These are phyloP conservation scores for Cryptoprocta ferox DNA, from an alignment of 2,797 vertebrate species.

Conservation along the genomic window DNA sequence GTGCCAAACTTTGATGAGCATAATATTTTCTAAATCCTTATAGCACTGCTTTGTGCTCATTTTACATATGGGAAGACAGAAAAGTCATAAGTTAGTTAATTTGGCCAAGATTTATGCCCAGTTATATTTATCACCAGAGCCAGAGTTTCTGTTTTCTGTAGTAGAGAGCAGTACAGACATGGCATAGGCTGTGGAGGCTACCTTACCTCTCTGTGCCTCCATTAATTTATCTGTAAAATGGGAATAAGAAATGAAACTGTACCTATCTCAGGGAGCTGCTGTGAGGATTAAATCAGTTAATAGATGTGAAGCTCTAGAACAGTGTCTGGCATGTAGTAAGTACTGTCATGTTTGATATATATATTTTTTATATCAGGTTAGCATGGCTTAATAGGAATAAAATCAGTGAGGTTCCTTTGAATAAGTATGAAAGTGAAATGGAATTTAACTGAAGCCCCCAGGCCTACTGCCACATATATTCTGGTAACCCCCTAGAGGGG, in stretches of 20 bases:
- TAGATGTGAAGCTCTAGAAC: neutral
- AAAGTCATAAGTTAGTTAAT: conserved; percentile 12
- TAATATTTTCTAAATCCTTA: neutral
- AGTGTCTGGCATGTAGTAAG: neutral
- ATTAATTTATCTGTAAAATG: neutral
- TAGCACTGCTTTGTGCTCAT: neutral
- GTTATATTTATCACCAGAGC: neutral
- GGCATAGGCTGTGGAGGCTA: neutral
- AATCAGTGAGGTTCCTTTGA: neutral
- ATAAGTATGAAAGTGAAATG: neutral
- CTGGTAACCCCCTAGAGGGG: neutral
- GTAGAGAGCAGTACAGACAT: neutral
- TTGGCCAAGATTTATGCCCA: neutral
- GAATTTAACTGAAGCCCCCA: neutral
- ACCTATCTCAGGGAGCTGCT: neutral
- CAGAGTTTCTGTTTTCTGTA: neutral
- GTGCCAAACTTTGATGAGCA: neutral
- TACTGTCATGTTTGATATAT: neutral
- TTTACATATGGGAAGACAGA: neutral
- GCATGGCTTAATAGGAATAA: neutral
- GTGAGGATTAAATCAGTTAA: neutral
- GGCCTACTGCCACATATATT: neutral
- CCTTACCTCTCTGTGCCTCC: neutral
- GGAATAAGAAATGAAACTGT: neutral
- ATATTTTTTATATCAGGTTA: neutral